Evolutionary conservation across 2,113 vertebrate species (phyloP).

Genomic region (Gadus macrocephalus): DNA sequence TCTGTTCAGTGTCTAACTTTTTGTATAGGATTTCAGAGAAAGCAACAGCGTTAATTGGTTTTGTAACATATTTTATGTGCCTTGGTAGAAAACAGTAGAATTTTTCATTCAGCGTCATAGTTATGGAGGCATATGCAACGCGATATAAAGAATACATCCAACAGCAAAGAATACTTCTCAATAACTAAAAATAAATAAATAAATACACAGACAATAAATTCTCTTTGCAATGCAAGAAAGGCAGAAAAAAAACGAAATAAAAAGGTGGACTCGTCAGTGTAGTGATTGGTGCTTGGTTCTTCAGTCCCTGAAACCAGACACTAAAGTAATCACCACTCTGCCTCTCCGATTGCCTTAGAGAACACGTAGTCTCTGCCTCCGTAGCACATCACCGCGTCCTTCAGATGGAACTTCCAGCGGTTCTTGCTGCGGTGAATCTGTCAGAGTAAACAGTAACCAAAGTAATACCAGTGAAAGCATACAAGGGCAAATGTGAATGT

Average conservation of each 20-base stretch:
- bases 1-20: no score
- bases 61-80: no score
- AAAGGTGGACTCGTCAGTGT: no score
- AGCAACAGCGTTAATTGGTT: no score
- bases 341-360: slow-evolving; percentile 92
- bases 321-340: slow-evolving; percentile 83
- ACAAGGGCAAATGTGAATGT: background rate
- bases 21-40: no score
- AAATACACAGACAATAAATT: background rate
- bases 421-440: slow-evolving; percentile 98
- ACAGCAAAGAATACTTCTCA: background rate
- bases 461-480: background rate
- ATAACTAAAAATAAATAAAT: background rate
- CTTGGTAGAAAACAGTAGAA: no score
- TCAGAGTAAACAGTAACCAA: slow-evolving; percentile 4
- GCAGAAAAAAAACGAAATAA: background rate
- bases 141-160: background rate
- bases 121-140: no score
- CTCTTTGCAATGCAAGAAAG: background rate
- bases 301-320: no score
- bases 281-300: no score
- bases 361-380: slow-evolving; percentile 92
- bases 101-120: no score
- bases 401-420: slow-evolving; percentile 96
- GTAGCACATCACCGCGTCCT: slow-evolving; percentile 92